These are phyloP conservation scores for Lepidurus couesii DNA, from an alignment of 1,140 invertebrate species.

Conservation along the genomic window DNA sequence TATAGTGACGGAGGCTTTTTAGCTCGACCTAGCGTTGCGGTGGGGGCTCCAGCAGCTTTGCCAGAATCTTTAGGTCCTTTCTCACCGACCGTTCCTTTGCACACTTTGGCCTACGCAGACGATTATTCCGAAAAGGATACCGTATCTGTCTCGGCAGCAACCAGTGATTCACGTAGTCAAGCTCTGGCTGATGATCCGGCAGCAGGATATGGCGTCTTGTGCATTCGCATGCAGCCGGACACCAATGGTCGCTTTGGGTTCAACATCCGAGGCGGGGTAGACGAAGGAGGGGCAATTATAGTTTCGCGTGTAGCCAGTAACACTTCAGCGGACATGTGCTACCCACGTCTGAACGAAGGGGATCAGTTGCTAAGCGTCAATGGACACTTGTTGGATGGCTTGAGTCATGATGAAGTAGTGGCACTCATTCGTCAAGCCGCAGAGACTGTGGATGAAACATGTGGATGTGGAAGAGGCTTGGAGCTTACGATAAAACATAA, in stretches of 20 bases:
- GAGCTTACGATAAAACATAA: slow-evolving; percentile 32
- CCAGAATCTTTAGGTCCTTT: slow-evolving; percentile 7
- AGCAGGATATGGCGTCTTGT: slow-evolving; percentile 58
- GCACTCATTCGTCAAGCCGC: slow-evolving; percentile 74
- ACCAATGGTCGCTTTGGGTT: slow-evolving; percentile 83
- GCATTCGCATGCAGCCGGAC: slow-evolving; percentile 72
- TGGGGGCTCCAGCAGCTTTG: neutral
- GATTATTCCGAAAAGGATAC: slow-evolving; percentile 33
- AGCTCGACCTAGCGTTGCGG: slow-evolving; percentile 47
- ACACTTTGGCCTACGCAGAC: slow-evolving; percentile 40
- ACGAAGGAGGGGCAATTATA: slow-evolving; percentile 82
- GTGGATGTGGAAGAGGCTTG: slow-evolving; percentile 37
- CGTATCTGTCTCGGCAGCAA: neutral
- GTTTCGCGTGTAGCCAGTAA: slow-evolving; percentile 90
- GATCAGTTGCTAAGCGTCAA: slow-evolving; percentile 96
- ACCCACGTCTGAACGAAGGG: slow-evolving; percentile 85
- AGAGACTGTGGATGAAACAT: neutral
- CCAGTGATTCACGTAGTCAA: neutral
- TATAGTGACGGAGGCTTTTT: slow-evolving; percentile 75
- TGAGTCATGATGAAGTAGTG: slow-evolving; percentile 90
- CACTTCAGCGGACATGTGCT: slow-evolving; percentile 79
- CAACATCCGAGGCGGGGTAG: slow-evolving; percentile 86
- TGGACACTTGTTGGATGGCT: slow-evolving; percentile 77
- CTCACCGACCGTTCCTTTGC: slow-evolving; percentile 22
- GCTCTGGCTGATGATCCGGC: slow-evolving; percentile 20